phyloP scores from a whole-genome alignment of 2,888 invertebrate species.

The Athalia circularis region DNA sequence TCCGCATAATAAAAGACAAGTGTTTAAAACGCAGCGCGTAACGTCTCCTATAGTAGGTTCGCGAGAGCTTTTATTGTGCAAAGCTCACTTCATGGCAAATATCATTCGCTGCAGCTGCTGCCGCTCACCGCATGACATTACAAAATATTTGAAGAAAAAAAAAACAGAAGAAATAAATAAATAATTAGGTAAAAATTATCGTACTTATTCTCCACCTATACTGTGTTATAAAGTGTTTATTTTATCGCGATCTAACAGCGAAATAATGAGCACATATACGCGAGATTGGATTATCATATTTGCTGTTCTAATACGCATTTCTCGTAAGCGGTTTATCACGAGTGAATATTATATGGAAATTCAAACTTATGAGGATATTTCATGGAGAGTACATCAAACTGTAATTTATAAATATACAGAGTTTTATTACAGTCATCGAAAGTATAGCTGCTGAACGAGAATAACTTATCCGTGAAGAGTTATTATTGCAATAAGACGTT shows the following conservation, averaged over 20 bases:
- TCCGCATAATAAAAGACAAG: conserved; percentile 13
- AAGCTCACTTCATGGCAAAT: conserved; percentile 19
- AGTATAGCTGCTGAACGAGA: not conserved
- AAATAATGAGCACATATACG: not conserved
- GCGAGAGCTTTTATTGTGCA: not conserved
- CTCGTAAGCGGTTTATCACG: too few species aligned
- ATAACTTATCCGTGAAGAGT: conserved; percentile 12
- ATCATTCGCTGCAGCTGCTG: conserved; percentile 2
- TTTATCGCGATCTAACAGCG: too few species aligned
- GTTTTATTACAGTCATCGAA: too few species aligned
- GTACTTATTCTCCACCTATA: too few species aligned
- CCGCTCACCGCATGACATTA: conserved; percentile 2
- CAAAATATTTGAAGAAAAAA: conserved; percentile 19
- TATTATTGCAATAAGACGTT: too few species aligned
- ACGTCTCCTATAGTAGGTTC: conserved; percentile 1
- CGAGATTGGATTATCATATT: not conserved
- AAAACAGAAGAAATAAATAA: not conserved
- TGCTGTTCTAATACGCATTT: not conserved
- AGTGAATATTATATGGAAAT: too few species aligned
- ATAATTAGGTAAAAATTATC: not conserved
- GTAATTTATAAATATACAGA: not conserved
- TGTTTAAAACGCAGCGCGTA: conserved; percentile 15
- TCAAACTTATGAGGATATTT: too few species aligned
- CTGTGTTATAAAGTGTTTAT: too few species aligned
- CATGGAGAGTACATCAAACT: too few species aligned